Percentiles rank a stretch among this genome's conserved stretches.
Evolutionary conservation across 2,797 vertebrate genomes (phyloP).

Genomic region (Parauchenoglanis punctatus): DNA sequence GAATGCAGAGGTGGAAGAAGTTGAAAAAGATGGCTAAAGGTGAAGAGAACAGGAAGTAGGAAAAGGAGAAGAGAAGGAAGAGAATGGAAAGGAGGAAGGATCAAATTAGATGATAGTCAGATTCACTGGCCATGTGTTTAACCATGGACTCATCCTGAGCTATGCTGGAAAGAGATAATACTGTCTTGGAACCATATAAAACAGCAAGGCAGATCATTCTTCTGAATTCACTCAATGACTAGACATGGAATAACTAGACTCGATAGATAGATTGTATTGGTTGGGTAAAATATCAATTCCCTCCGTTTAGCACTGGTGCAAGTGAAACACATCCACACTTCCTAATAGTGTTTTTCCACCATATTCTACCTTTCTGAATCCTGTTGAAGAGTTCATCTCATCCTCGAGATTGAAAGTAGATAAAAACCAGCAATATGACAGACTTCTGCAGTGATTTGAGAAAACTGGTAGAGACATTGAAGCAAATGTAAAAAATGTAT

Average conservation of each 20-base stretch:
- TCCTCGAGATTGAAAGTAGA: neutral
- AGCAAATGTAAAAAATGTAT: neutral
- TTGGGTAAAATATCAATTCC: constrained; percentile 7
- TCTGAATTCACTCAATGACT: neutral
- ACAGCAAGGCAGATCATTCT: neutral
- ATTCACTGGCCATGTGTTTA: neutral
- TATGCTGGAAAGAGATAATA: neutral
- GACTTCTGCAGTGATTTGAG: neutral
- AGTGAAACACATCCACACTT: neutral
- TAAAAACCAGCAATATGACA: neutral
- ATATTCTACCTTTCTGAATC: neutral
- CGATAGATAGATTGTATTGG: neutral
- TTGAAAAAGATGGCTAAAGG: neutral
- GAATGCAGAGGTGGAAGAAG: neutral
- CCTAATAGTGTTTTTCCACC: neutral
- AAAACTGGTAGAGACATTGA: neutral
- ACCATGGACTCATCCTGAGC: neutral
- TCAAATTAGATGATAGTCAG: neutral
- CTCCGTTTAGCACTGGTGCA: neutral
- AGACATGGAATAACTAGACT: neutral
- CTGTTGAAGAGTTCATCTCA: neutral
- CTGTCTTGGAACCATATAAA: neutral
- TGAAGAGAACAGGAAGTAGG: neutral
- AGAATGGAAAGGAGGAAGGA: neutral
- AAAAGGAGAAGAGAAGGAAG: neutral